Conservation (phyloP, 1,140 invertebrate genomes). For the Listronotus oregonensis region DNA sequence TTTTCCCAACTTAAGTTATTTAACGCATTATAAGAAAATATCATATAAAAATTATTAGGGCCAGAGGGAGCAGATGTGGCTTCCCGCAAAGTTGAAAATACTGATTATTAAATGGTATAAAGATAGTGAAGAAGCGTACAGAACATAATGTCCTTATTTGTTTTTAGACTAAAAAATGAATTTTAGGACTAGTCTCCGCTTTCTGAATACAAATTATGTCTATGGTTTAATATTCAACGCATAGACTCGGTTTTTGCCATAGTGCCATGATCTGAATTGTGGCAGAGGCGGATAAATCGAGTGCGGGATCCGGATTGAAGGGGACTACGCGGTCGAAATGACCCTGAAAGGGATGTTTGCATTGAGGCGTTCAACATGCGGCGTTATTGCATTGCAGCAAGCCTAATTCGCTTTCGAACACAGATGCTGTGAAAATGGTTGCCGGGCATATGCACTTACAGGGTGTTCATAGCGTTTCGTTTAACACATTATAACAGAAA, state of each 20-base stretch:
- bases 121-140: constrained; percentile 3
- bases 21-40: too few species aligned
- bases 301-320: constrained; percentile 8
- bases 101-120: constrained; percentile 5
- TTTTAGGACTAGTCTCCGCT: constrained; percentile 10
- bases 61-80: neutral
- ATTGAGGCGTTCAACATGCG: constrained; percentile 3
- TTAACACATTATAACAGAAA: constrained; percentile 30
- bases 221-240: constrained; percentile 25
- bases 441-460: constrained; percentile 13
- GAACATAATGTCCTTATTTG: constrained; percentile 17
- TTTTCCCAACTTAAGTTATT: too few species aligned
- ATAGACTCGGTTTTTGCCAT: constrained; percentile 21
- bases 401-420: constrained; percentile 4
- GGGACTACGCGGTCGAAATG: constrained; percentile 8
- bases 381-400: constrained; percentile 3
- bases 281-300: constrained; percentile 2
- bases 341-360: constrained; percentile 10
- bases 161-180: constrained; percentile 22
- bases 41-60: too few species aligned
- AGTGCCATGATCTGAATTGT: constrained; percentile 24
- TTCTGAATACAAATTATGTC: constrained; percentile 30
- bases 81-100: neutral
- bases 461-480: neutral
- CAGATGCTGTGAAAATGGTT: constrained; percentile 10